Evolutionary conservation across 1,140 invertebrate genomes (phyloP), one percentile per base, ranked within the genome.

Genomic region (Tetraneura akinire): DNA sequence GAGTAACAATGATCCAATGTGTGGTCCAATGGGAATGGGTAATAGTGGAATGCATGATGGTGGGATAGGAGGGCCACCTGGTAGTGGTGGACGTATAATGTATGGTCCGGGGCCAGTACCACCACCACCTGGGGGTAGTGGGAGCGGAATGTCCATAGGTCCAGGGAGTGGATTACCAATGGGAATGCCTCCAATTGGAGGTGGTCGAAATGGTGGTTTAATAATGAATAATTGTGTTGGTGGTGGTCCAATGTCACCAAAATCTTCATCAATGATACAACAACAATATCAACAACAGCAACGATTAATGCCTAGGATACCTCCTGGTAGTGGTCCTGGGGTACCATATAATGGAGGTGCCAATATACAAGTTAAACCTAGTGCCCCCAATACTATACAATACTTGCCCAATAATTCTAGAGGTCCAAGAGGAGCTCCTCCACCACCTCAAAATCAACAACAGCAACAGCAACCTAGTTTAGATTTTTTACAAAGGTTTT

Each of bases 321-420:
- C 62, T 29, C 0, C 47, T 1, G 42, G 68, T n/a, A 55, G 49
- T 37, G 85, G 84, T 23, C 83, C 85, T 82, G 1, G 83, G 90
- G 74, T 90, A 90, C 81, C 90, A 0, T 93, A 92, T 85, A 92
- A 92, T 85, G 92, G 93, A 57, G 74, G 80, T 18, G 92, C 93
- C 3, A 96, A 94, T 85, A 92, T 96, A 57, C 93, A 95, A 87
- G 96, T 98, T 32, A 98, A 98, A 87, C 93, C 96, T 1, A 97
- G 93, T 86, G 96, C 96, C 3, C 96, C 96, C 0, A 98, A 98
- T 86, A 98, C 96, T 16, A 98, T 98, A 84, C 96, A 98, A 87
- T 98, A 98, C 88, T 90, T 98, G 84, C 96, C 96, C 32, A 94
- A 95, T 51, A 89, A 94, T 94, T 14, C 94, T 94, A 84, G 87